Evolutionary conservation across 2,888 invertebrate genomes (phyloP), one percentile per base, ranked within the genome.

Genomic region (Lapara coniferarum): DNA sequence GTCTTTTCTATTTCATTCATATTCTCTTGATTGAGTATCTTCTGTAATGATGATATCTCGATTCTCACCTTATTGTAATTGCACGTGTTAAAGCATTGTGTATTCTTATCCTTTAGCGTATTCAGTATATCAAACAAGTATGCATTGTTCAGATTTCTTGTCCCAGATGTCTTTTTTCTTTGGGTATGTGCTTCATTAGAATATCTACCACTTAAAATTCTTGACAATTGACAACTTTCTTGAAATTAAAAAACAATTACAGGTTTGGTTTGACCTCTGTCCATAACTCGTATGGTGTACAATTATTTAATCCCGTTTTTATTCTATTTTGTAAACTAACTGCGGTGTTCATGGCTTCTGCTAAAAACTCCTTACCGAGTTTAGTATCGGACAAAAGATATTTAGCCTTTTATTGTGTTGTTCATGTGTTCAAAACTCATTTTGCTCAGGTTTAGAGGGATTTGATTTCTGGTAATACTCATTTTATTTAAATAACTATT

Each of bases 271-370:
- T 75, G 7, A 51, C 69, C 6, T 69, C 66, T 12, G 70, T 72
- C 76, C 77, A 77, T 7, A 69, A 0, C 53, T 76, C 74, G 74
- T 56, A 74, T n/a, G 77, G 75, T 30, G 77, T 73, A 8, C 19
- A 10, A 19, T n/a, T n/a, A n/a, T 71, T 63, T 19, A 70, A 52
- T 66, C 68, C 68, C 10, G 68, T 19, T 25, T 51, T 37, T 25
- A 58, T 57, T 19, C 66, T 30, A 66, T 73, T 71, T 12, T 56
- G 68, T 8, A 73, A 16, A 49, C 71, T 71, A 10, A 71, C 71
- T 12, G 71, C 70, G 10, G 71, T 71, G n/a, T 70, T 68, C 1
- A 63, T 49, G 7, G 72, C 74, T 51, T 74, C 74, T 16, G 72
- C 72, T 72, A 72, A 74, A 25, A 71, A 71, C 3, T 16, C 13